phyloP scores from a whole-genome alignment of 2,113 vertebrate genomes.

The Corapipo altera region DNA sequence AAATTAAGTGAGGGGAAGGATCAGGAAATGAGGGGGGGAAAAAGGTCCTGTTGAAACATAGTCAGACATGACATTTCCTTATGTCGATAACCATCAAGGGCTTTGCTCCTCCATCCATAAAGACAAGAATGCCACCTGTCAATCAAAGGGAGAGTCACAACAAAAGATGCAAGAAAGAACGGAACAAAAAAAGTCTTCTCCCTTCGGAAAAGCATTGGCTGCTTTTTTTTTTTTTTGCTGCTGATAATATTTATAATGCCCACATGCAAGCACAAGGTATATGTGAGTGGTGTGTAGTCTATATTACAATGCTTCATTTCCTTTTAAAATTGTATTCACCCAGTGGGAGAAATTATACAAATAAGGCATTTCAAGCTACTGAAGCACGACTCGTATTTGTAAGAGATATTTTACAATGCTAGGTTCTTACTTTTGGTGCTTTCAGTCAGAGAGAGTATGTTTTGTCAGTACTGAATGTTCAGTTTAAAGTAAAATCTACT shows the following conservation, averaged over 20 bases:
- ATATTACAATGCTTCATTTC: slow-evolving; percentile 58
- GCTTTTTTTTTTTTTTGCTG: not conserved
- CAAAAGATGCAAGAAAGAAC: slow-evolving; percentile 51
- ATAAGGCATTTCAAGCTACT: slow-evolving; percentile 65
- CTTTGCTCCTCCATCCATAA: slow-evolving; percentile 83
- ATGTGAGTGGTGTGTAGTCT: slow-evolving; percentile 46
- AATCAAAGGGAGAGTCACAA: slow-evolving; percentile 76
- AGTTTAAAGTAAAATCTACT: not conserved
- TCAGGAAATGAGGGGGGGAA: slow-evolving; percentile 15
- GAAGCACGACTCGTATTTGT: slow-evolving; percentile 45
- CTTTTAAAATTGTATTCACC: slow-evolving; percentile 66
- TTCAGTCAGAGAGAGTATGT: not conserved
- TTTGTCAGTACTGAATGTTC: not conserved
- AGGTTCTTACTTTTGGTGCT: not conserved
- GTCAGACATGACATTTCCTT: slow-evolving; percentile 89
- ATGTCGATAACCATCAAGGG: slow-evolving; percentile 91
- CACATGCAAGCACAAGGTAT: slow-evolving; percentile 2
- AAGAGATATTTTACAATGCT: slow-evolving; percentile 60
- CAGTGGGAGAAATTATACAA: slow-evolving; percentile 65
- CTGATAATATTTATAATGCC: slow-evolving; percentile 34
- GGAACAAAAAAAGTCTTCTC: slow-evolving; percentile 34
- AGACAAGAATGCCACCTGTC: slow-evolving; percentile 93
- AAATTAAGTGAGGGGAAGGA: slow-evolving; percentile 57
- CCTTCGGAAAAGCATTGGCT: not conserved
- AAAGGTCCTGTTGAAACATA: slow-evolving; percentile 67